A percentile compares a stretch with the other conserved stretches of the same genome.
These are phyloP conservation scores for Xiphorhynchus elegans DNA, from an alignment of 2,113 vertebrate genomes.

Conservation along the genomic window DNA sequence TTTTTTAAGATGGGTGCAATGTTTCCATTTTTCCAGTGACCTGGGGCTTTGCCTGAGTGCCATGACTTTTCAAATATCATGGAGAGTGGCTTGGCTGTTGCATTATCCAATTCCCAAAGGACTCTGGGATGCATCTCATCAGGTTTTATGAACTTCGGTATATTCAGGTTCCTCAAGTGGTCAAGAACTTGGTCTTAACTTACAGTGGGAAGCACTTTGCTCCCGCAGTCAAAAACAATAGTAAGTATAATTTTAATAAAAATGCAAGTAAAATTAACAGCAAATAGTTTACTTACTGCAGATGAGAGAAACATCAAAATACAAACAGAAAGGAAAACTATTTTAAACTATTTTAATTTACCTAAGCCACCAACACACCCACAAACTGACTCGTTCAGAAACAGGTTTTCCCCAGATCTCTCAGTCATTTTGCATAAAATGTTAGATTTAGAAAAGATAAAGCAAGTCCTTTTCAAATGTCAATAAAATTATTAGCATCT, in stretches of 20 bases:
- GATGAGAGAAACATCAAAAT: not conserved
- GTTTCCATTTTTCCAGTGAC: not conserved
- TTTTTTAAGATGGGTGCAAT: not conserved
- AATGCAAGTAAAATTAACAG: not conserved
- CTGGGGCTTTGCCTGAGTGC: not conserved
- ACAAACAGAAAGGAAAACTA: not conserved
- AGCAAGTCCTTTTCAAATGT: not conserved
- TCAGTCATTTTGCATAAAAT: not conserved
- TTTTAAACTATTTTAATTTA: not conserved
- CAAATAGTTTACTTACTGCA: not conserved
- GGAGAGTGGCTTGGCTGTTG: not conserved
- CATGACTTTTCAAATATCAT: not conserved
- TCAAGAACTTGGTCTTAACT: not conserved
- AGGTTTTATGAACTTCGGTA: rapidly evolving
- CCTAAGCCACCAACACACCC: not conserved
- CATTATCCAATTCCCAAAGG: not conserved
- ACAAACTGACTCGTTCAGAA: not conserved
- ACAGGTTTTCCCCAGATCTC: not conserved
- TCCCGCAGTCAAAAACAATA: not conserved
- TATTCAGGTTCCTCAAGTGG: not conserved
- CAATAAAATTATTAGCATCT: not conserved
- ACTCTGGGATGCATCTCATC: not conserved
- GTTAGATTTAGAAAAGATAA: not conserved
- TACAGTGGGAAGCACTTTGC: not conserved
- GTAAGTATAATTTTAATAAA: not conserved